Conservation (phyloP, 2,888 invertebrate genomes). For the Drosophila falleni region DNA sequence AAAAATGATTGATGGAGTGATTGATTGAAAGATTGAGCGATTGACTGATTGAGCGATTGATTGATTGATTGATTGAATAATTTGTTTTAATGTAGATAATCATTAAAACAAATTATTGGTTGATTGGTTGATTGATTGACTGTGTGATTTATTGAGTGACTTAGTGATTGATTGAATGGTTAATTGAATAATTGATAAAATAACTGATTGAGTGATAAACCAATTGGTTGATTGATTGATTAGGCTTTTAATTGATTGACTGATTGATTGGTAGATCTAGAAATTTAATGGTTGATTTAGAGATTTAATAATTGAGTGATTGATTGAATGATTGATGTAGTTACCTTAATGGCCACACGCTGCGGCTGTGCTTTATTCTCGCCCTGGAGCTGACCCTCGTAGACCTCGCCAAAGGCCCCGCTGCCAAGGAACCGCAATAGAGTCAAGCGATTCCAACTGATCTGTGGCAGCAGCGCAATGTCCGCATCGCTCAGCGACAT, state of each 20-base stretch:
- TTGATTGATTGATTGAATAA: too few relatives aligned
- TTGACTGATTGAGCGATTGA: too few relatives aligned
- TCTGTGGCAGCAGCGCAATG: slow-evolving; percentile 93
- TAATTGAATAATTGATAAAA: too few relatives aligned
- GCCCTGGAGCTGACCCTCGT: slow-evolving; percentile 93
- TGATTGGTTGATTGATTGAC: neutral
- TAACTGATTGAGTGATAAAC: too few relatives aligned
- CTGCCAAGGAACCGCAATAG: slow-evolving; percentile 96
- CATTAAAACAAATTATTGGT: too few relatives aligned
- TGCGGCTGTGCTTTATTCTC: slow-evolving; percentile 90
- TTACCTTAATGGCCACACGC: slow-evolving; percentile 96
- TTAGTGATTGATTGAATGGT: too few relatives aligned
- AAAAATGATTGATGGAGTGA: neutral
- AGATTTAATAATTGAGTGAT: neutral
- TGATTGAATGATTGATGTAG: neutral
- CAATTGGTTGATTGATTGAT: too few relatives aligned
- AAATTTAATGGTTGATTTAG: neutral
- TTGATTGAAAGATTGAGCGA: neutral
- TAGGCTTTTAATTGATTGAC: too few relatives aligned
- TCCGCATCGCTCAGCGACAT: slow-evolving; percentile 93
- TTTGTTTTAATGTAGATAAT: too few relatives aligned
- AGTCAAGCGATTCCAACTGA: slow-evolving; percentile 94
- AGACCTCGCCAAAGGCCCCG: slow-evolving; percentile 99
- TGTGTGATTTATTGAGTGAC: too few relatives aligned
- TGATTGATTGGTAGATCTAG: neutral